Base-by-base conservation (phyloP, 2,797 vertebrate species). In the Salarias fasciatus region DNA sequence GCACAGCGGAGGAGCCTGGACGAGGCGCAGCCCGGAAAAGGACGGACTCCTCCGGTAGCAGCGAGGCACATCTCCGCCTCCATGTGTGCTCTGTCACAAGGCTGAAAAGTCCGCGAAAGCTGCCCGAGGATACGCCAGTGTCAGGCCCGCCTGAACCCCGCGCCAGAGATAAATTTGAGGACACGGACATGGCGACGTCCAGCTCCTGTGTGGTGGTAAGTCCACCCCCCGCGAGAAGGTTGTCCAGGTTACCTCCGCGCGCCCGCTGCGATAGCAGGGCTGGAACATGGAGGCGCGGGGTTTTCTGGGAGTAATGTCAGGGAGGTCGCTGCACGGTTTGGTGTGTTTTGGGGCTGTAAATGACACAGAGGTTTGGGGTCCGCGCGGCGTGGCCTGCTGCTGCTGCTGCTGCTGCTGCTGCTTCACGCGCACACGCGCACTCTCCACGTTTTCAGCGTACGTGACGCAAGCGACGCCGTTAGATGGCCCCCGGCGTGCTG, bases 181-280 rank as follows among this genome's bases (percentile, higher is more conserved):
- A 40, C 38, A 6, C 51, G 29, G 82, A 70, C 78, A 94, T 94
- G 93, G 92, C 93, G 86, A 84, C 91, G 6, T 36, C 72, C 55
- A 88, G 88, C 79, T 11, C 87, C 35, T 94, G 91, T 75, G 72
- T 94, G 41, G 92, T 94, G 92, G 93, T 94, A 57, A 88, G 92
- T 86, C 18, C n/a, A n/a, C n/a, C 11, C 14, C 46, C 41, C 6
- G 5, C 35, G 35, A 47, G 5, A 9, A n/a, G 41, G 42, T 57
- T 46, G 49, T 55, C n/a, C 29, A 8, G 33, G 30, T 48, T 54
- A 33, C 15, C 30, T 8, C 8, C 24, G 0, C 11, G 6, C 6
- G 11, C 5, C 8, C 43, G 4, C 12, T 4, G 6, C 0, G 46
- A 6, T 0, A 31, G 15, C 45, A 18, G 5, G 4, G 9, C 8